A percentile compares a stretch with the other conserved stretches of the same genome.
Conservation (phyloP, 2,888 invertebrate genomes). For the Ferdinandea cuprea region DNA sequence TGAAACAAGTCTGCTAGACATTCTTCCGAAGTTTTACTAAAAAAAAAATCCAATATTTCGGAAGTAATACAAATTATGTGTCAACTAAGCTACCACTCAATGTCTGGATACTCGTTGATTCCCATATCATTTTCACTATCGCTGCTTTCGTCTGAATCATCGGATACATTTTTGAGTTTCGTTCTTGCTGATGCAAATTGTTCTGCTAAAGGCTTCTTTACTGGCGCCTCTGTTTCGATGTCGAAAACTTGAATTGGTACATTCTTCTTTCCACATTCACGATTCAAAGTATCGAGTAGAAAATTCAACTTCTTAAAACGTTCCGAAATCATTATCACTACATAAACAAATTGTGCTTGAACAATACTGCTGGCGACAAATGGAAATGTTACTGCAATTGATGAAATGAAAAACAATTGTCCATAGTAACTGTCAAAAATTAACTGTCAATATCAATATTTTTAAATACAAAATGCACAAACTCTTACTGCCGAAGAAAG, state of each 20-base stretch:
- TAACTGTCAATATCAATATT: not conserved
- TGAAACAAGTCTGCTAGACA: constrained; percentile 81
- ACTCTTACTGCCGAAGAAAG: constrained; percentile 76
- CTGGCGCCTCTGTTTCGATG: constrained; percentile 79
- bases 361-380: constrained; percentile 79
- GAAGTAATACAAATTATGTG: too few relatives aligned
- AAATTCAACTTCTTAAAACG: constrained; percentile 80
- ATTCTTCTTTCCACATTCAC: constrained; percentile 79
- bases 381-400: constrained; percentile 80
- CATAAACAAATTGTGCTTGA: constrained; percentile 81
- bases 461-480: not conserved
- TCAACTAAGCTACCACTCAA: constrained; percentile 28
- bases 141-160: constrained; percentile 71
- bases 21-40: constrained; percentile 79
- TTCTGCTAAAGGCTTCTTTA: constrained; percentile 35
- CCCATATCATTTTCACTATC: constrained; percentile 53
- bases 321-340: constrained; percentile 80
- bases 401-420: constrained; percentile 77
- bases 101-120: constrained; percentile 31
- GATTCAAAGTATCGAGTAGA: constrained; percentile 80
- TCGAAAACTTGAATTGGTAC: constrained; percentile 79
- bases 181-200: constrained; percentile 13
- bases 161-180: constrained; percentile 71
- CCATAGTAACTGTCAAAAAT: constrained; percentile 76
- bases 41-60: not conserved